Base-by-base conservation (phyloP, 2,797 vertebrate species). In the Ciconia nigra region DNA sequence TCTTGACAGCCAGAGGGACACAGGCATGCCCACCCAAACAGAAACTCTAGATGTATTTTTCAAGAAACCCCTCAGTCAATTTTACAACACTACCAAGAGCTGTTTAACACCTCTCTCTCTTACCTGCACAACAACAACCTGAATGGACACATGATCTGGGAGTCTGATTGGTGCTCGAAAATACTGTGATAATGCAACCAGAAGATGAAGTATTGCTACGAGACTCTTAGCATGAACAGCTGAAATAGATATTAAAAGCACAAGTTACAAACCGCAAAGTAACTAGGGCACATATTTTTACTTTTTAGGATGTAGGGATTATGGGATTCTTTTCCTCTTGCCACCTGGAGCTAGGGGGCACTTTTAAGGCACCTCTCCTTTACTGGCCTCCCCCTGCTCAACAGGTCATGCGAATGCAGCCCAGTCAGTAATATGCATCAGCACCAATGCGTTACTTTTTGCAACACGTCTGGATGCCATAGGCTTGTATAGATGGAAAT, bases 101-200 rank as follows among this genome's bases (percentile, higher is more conserved):
- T 83, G 33, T 19, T 63, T 21, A 54, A 61, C 3, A 39, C 47
- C 44, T 44, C 28, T 94, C 96, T 97, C 97, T 94, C 96, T 97
- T 98, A 99, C 99, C 99, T 99, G 99, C 89, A 99, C 99, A 72
- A 99, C 99, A 51, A 99, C 99, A 9, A 99, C 99, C 95, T 99
- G 99, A 96, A 99, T 99, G 37, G 99, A 99, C 96, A 99, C 99
- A 4, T 99, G 99, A 95, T 99, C 99, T 7, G 99, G 99, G 83
- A 99, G 98, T 95, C 99, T 98, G 97, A 99, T 99, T 5, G 99
- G 99, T 16, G 99, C 99, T 96, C 99, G 98, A 97, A 99, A 99
- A 98, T 99, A 99, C 78, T 99, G 99, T 4, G 99, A 99, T 54
- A 99, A 97, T 5, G 99, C 99, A 93, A 99, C 99, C 97, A 99